phyloP scores from a whole-genome alignment of 2,113 vertebrate species.

The Triplophysa siluroides region DNA sequence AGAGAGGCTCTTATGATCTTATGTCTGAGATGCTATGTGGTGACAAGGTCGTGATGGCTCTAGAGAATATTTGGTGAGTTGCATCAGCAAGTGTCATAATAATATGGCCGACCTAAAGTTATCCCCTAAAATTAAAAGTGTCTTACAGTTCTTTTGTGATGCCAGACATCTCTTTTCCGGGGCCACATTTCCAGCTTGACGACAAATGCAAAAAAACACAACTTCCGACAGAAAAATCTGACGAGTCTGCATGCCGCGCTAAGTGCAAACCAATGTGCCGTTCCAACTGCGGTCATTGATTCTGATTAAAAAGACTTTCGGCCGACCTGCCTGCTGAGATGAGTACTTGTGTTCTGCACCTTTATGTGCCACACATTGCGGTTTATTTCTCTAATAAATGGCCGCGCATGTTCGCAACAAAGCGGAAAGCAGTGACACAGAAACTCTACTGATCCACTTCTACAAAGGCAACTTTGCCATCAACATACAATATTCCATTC shows the following conservation, averaged over 20 bases:
- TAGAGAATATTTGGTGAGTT: conserved; percentile 12
- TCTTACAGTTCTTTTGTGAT: conserved; percentile 11
- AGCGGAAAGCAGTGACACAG: not conserved
- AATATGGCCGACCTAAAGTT: conserved; percentile 15
- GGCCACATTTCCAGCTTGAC: not conserved
- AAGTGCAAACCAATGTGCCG: conserved; percentile 24
- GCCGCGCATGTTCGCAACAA: not conserved
- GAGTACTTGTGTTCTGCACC: not conserved
- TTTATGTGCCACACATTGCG: conserved; percentile 16
- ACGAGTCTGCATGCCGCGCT: conserved; percentile 20
- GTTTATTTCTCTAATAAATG: conserved; percentile 3
- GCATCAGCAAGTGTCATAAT: conserved; percentile 24
- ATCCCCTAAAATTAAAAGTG: conserved; percentile 20
- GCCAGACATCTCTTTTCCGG: not conserved
- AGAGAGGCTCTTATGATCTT: conserved; percentile 1
- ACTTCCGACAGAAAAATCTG: not conserved
- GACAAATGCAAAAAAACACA: conserved; percentile 8
- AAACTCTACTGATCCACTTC: not conserved
- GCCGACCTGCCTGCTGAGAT: conserved; percentile 28
- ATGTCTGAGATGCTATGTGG: conserved; percentile 3
- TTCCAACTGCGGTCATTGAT: conserved; percentile 33
- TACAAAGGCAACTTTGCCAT: not conserved
- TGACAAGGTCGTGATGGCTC: conserved; percentile 29
- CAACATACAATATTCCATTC: too few species aligned
- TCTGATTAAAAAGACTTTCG: conserved; percentile 36